A percentile compares a stretch with the other conserved stretches of the same genome.
These are phyloP conservation scores for Athetis lepigone DNA, from an alignment of 2,888 invertebrate genomes.

Conservation along the genomic window DNA sequence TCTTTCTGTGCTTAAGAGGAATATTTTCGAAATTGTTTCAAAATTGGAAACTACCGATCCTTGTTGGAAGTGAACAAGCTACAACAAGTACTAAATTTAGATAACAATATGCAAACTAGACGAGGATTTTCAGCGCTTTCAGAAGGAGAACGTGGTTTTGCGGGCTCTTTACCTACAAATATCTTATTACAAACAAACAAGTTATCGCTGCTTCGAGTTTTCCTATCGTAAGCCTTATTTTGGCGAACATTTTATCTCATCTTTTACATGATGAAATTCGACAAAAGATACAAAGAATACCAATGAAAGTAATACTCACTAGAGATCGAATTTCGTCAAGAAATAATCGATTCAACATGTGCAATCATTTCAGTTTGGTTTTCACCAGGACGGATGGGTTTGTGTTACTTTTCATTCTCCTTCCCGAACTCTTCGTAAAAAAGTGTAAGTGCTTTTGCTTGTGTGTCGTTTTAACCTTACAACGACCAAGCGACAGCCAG, in stretches of 20 bases:
- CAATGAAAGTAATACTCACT: too few species aligned
- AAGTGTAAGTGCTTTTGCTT: too few species aligned
- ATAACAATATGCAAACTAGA: constrained; percentile 41
- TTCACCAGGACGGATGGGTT: too few species aligned
- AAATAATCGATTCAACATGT: too few species aligned
- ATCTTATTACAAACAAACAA: constrained; percentile 14
- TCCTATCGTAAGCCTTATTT: not conserved
- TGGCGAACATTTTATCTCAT: not conserved
- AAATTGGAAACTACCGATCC: constrained; percentile 18
- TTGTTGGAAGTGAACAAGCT: constrained; percentile 16
- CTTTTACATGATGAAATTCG: not conserved
- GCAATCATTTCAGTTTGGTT: too few species aligned
- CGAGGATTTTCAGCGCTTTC: constrained; percentile 31
- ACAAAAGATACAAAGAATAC: constrained; percentile 13
- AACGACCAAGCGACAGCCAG: too few species aligned
- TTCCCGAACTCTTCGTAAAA: too few species aligned
- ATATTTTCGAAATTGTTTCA: constrained; percentile 13
- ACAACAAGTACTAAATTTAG: constrained; percentile 34
- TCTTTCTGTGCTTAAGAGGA: constrained; percentile 9
- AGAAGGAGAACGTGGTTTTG: constrained; percentile 18
- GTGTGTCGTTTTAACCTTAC: too few species aligned
- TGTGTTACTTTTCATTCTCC: too few species aligned
- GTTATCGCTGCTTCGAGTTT: not conserved
- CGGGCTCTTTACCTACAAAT: constrained; percentile 7
- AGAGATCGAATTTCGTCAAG: too few species aligned